These are phyloP conservation scores for Mylabris sibirica DNA, from an alignment of 2,888 invertebrate genomes.

Conservation along the genomic window DNA sequence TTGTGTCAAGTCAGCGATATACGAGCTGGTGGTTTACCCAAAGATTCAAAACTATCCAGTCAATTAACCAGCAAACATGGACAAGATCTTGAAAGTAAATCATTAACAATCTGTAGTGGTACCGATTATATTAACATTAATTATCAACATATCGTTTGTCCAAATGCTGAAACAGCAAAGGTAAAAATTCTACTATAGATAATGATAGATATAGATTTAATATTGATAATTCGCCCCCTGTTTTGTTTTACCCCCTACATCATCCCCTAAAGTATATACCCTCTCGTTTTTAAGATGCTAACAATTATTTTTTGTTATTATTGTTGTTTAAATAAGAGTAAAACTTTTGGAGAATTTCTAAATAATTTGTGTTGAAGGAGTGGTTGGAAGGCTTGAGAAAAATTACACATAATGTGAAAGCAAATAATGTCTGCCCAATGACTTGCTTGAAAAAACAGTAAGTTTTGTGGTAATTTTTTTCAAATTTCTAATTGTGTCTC, in stretches of 20 bases:
- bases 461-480: constrained; percentile 65
- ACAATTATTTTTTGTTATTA: constrained; percentile 13
- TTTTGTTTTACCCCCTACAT: too few species aligned
- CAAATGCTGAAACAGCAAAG: constrained; percentile 92
- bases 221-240: too few species aligned
- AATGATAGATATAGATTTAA: too few species aligned
- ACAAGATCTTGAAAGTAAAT: constrained; percentile 85
- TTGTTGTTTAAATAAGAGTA: too few species aligned
- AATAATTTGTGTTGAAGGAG: constrained; percentile 69
- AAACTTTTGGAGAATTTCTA: constrained; percentile 11
- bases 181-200: too few species aligned
- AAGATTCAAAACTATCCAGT: constrained; percentile 82
- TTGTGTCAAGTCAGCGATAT: constrained; percentile 98
- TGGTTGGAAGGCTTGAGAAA: constrained; percentile 95
- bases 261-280: too few species aligned
- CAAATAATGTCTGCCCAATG: constrained; percentile 98
- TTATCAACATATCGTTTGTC: constrained; percentile 96
- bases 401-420: constrained; percentile 98
- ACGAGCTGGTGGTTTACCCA: constrained; percentile 90
- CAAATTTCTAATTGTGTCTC: constrained; percentile 20
- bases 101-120: constrained; percentile 96
- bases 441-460: constrained; percentile 99
- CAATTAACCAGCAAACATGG: constrained; percentile 84
- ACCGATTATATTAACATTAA: constrained; percentile 99
- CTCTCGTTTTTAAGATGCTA: too few species aligned